phyloP scores from a whole-genome alignment of 1,140 invertebrate species.

The Akabosia matsudoensis region DNA sequence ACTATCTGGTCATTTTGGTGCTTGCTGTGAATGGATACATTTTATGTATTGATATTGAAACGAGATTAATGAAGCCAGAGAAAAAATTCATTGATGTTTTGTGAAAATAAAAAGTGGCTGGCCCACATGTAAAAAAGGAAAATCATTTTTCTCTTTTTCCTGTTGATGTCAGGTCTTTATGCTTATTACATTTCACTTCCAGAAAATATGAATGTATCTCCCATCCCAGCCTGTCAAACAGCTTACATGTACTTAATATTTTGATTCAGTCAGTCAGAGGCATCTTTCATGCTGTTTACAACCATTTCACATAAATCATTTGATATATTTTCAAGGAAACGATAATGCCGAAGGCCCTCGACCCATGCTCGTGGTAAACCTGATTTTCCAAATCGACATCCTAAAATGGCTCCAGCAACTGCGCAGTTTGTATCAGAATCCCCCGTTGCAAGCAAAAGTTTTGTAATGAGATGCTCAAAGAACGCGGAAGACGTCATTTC shows the following conservation, averaged over 20 bases:
- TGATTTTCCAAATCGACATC: conserved; percentile 25
- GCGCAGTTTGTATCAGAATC: conserved; percentile 42
- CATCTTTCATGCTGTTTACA: background rate
- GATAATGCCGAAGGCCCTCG: conserved; percentile 17
- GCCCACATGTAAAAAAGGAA: background rate
- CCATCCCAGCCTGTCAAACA: too few species aligned
- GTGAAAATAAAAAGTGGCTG: background rate
- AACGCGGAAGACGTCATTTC: conserved; percentile 10
- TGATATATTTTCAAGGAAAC: conserved; percentile 27
- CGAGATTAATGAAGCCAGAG: too few species aligned
- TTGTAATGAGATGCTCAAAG: conserved; percentile 32
- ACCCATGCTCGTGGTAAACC: conserved; percentile 33
- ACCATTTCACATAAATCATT: conserved; percentile 10
- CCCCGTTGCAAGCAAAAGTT: conserved; percentile 35
- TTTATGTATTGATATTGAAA: too few species aligned
- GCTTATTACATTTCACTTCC: background rate
- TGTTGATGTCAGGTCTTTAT: background rate
- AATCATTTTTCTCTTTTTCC: background rate
- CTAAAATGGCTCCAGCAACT: conserved; percentile 36
- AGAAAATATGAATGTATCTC: too few species aligned
- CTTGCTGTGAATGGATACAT: too few species aligned
- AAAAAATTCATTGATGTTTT: too few species aligned
- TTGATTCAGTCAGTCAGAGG: too few species aligned
- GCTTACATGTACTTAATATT: too few species aligned
- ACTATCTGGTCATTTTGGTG: too few species aligned